Base-by-base conservation (phyloP, 2,888 invertebrate species). In the Subacronicta megacephala region DNA sequence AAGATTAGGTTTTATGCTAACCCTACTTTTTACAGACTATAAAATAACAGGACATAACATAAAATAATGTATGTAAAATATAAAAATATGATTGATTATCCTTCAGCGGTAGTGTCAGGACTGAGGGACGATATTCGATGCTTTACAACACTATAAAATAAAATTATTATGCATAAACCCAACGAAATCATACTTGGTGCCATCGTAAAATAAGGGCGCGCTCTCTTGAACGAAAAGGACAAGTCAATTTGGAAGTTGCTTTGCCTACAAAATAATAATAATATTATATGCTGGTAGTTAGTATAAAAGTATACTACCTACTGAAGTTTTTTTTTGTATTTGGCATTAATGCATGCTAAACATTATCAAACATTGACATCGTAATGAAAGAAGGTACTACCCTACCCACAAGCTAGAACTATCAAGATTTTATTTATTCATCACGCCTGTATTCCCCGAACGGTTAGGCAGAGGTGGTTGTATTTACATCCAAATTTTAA, bases 131-230 rank as follows among this genome's bases (percentile, higher is more conserved):
- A 42, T 37, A 46, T 41, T 41, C 52, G 31, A 49, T 18, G 45
- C 41, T 62, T 72, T 71, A 72, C 54, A 49, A 38, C 53, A 49
- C 37, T 50, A 36, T 75, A 72, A 75, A 75, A 62, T 46, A 43
- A 65, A 65, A 52, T 45, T 36, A 53, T 58, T 36, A 18, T 57
- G 36, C 52, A 65, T 68, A 67, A 56, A 69, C 46, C 55, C 15
- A 37, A 63, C 40, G 59, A 59, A 60, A 55, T 71, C 58, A 66
- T 72, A 54, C 42, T 44, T 9, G 31, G 40, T 17, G 40, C 55
- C 35, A 35, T 62, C 63, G 54, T 72, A 68, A 72, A 67, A 52
- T 55, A 53, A 36, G 38, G 61, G 42, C 41, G 23, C 36, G 13
- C 38, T 35, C 50, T 16, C 17, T 49, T 45, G 40, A 41, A 47